phyloP scores from a whole-genome alignment of 2,113 vertebrate genomes.

The Seriola aureovittata region DNA sequence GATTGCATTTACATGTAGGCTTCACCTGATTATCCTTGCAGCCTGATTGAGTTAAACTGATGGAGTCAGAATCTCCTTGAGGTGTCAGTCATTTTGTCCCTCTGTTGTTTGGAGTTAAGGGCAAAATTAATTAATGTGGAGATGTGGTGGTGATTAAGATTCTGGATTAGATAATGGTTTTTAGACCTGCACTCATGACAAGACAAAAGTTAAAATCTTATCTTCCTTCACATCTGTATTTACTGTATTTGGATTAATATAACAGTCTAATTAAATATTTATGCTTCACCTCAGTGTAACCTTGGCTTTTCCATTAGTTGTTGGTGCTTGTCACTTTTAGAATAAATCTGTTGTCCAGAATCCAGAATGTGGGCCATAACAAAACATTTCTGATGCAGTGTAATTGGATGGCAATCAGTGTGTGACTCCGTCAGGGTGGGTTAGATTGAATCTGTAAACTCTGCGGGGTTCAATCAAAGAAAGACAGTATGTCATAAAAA shows the following conservation, averaged over 20 bases:
- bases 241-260: not conserved
- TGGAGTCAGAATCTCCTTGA: conserved; percentile 24
- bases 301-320: not conserved
- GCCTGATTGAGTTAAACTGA: conserved; percentile 35
- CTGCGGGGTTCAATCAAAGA: not conserved
- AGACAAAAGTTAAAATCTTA: not conserved
- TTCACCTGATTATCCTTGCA: conserved; percentile 62
- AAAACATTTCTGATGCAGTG: not conserved
- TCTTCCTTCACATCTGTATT: not conserved
- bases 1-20: conserved; percentile 60
- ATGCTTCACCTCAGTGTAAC: not conserved
- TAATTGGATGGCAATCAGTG: not conserved
- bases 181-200: not conserved
- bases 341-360: not conserved
- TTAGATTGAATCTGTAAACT: conserved; percentile 5
- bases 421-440: conserved; percentile 7
- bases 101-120: not conserved
- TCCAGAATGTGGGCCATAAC: not conserved
- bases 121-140: conserved; percentile 8
- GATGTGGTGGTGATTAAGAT: not conserved
- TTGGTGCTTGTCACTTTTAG: not conserved
- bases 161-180: not conserved
- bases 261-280: conserved; percentile 2
- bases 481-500: conserved; percentile 3
- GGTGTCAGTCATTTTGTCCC: conserved; percentile 18